Conservation (phyloP, 2,113 vertebrate genomes). For the Holacanthus passer region DNA sequence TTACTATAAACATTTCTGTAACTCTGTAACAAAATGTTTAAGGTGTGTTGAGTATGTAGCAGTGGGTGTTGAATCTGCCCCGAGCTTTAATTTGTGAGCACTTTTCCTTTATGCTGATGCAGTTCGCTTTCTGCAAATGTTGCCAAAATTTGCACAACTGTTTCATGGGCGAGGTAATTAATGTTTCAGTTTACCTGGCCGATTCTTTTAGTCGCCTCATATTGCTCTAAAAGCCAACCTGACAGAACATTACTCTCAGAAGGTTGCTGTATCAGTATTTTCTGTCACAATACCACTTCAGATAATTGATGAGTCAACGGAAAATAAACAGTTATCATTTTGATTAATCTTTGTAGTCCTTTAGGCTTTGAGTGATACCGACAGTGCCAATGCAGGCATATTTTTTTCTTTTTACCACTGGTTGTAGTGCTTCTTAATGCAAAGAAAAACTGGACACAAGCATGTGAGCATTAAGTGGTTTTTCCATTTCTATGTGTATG, state of each 20-base stretch:
- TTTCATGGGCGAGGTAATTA: constrained; percentile 36
- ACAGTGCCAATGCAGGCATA: background rate
- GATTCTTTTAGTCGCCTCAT: constrained; percentile 8
- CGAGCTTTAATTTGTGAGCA: constrained; percentile 39
- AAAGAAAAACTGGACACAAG: background rate
- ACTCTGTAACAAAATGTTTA: background rate
- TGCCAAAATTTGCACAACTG: constrained; percentile 27
- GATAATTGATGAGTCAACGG: constrained; percentile 3
- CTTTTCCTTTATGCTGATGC: constrained; percentile 35
- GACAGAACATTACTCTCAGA: constrained; percentile 4
- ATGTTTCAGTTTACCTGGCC: constrained; percentile 37
- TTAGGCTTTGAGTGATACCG: background rate
- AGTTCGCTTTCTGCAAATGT: constrained; percentile 16
- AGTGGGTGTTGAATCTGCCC: constrained; percentile 2
- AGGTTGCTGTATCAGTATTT: background rate
- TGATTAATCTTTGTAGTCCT: background rate
- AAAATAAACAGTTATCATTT: background rate
- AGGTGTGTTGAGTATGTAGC: background rate
- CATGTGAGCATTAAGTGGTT: background rate
- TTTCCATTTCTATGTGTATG: background rate
- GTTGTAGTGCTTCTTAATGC: background rate
- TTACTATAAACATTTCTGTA: background rate
- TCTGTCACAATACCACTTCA: constrained; percentile 5
- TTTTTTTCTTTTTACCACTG: background rate
- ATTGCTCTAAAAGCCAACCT: constrained; percentile 13